Evolutionary conservation across 1,140 invertebrate genomes (phyloP).

Genomic region (Neuroterus valhalla): DNA sequence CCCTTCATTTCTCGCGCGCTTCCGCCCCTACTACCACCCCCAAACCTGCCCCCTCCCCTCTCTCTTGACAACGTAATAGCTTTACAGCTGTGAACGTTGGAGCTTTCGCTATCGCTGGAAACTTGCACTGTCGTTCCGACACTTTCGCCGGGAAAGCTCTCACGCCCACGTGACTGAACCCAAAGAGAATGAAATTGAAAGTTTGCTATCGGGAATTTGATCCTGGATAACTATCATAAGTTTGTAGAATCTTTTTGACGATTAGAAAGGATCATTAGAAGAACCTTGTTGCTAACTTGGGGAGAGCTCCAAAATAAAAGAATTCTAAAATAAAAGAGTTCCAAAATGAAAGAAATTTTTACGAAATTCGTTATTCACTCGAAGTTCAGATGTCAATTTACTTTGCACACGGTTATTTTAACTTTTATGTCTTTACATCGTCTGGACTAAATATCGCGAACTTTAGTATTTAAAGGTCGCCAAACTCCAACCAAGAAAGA

Average conservation of each 20-base stretch:
- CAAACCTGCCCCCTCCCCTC: constrained; percentile 40
- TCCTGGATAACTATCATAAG: too few relatives aligned
- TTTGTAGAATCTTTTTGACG: too few relatives aligned
- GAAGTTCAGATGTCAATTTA: background rate
- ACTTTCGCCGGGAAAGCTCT: constrained; percentile 56
- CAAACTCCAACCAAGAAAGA: constrained; percentile 51
- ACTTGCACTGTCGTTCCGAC: constrained; percentile 68
- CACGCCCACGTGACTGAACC: constrained; percentile 32
- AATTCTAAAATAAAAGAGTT: too few relatives aligned
- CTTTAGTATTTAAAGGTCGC: constrained; percentile 72
- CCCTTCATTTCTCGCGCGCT: constrained; percentile 9
- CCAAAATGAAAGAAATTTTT: too few relatives aligned
- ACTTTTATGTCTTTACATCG: constrained; percentile 65
- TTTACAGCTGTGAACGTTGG: constrained; percentile 63
- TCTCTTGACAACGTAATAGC: constrained; percentile 62
- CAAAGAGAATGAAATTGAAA: constrained; percentile 12
- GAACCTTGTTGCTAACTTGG: too few relatives aligned
- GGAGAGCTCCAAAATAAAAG: too few relatives aligned
- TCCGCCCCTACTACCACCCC: constrained; percentile 14
- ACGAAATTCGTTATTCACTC: background rate
- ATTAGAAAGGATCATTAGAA: too few relatives aligned
- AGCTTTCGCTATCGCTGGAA: constrained; percentile 71
- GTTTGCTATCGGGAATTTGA: background rate
- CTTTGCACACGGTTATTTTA: constrained; percentile 54
- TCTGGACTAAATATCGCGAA: constrained; percentile 68